phyloP scores from a whole-genome alignment of 2,888 invertebrate genomes.

The Spilosoma lubricipeda region DNA sequence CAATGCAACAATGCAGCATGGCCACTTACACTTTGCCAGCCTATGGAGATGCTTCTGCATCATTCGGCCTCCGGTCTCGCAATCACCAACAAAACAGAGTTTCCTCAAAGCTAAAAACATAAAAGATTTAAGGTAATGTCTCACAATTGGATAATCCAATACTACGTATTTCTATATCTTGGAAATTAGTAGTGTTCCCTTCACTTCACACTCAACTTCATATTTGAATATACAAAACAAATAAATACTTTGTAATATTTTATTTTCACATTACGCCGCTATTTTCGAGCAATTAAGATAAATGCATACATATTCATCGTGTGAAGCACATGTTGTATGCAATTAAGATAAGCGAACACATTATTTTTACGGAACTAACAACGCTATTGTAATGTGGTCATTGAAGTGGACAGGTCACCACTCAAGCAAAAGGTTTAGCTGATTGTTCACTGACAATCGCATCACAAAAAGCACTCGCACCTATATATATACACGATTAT shows the following conservation, averaged over 20 bases:
- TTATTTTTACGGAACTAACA: conserved; percentile 29
- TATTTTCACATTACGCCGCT: background rate
- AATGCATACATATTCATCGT: conserved; percentile 9
- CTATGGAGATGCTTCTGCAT: too few species aligned
- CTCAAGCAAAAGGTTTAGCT: conserved; percentile 44
- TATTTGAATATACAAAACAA: background rate
- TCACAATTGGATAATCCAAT: too few species aligned
- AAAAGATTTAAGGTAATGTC: too few species aligned
- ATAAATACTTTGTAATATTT: background rate
- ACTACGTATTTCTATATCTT: too few species aligned
- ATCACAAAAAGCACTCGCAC: conserved; percentile 12
- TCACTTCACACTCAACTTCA: too few species aligned
- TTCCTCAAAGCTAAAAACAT: too few species aligned
- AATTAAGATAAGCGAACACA: conserved; percentile 30
- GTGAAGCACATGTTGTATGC: conserved; percentile 15
- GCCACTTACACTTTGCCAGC: too few species aligned
- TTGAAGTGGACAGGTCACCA: conserved; percentile 40
- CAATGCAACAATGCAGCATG: too few species aligned
- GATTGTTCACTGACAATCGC: conserved; percentile 38
- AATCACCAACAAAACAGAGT: too few species aligned
- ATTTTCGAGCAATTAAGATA: conserved; percentile 20
- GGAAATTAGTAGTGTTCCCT: too few species aligned
- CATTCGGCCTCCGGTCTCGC: too few species aligned
- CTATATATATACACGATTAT: conserved; percentile 6
- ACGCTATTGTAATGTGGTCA: conserved; percentile 34